Percentiles rank a stretch among this genome's conserved stretches.
Conservation (phyloP, 1,140 invertebrate species). For the Drosophila pectinifera region DNA sequence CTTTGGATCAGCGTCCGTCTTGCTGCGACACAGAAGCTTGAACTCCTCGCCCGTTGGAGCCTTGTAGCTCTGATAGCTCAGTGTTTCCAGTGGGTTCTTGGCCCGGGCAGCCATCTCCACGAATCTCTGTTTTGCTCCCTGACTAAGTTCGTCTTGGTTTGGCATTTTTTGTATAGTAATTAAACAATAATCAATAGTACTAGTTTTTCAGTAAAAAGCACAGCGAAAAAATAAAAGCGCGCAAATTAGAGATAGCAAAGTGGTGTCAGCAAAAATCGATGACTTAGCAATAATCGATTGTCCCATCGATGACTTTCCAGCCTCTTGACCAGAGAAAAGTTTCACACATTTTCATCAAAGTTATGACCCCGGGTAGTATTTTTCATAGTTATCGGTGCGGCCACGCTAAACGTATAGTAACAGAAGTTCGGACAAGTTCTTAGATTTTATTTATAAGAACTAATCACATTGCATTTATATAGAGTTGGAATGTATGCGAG, state of each 20-base stretch:
- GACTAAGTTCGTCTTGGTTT: constrained; percentile 58
- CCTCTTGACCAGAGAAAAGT: too few species aligned
- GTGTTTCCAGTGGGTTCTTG: constrained; percentile 72
- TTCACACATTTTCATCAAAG: too few species aligned
- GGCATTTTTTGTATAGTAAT: constrained; percentile 55
- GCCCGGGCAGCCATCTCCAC: constrained; percentile 69
- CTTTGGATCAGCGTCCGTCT: constrained; percentile 79
- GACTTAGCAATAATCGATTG: too few species aligned
- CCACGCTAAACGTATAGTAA: background rate
- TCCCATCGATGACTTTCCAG: too few species aligned
- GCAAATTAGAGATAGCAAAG: constrained; percentile 25
- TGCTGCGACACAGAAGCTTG: constrained; percentile 69
- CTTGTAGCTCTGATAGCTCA: constrained; percentile 51
- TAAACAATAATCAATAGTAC: too few species aligned
- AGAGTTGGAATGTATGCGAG: constrained; percentile 26
- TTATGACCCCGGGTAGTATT: too few species aligned
- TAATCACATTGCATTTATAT: constrained; percentile 9
- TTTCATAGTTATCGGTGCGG: too few species aligned
- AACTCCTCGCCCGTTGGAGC: constrained; percentile 59
- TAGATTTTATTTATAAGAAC: background rate
- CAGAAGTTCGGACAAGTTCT: constrained; percentile 2
- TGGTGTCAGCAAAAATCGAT: background rate
- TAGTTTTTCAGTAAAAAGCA: background rate
- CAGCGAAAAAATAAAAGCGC: constrained; percentile 11
- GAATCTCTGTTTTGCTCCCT: constrained; percentile 71